phyloP scores from a whole-genome alignment of 2,888 invertebrate genomes.

The Invenusta paracnida region DNA sequence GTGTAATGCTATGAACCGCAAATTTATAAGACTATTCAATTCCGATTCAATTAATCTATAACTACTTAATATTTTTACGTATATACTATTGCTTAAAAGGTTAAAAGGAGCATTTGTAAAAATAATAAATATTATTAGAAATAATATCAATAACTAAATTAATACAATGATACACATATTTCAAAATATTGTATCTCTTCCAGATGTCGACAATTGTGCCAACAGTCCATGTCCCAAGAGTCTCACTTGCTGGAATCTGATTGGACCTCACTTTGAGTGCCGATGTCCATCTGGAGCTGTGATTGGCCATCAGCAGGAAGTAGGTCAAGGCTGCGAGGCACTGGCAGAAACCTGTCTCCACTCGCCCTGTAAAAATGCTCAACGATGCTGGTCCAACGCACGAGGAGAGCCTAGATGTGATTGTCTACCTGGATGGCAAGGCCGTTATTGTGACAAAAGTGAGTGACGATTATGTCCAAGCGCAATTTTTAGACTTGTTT shows the following conservation, averaged over 20 bases:
- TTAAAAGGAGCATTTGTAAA: too few species aligned
- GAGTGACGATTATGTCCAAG: too few species aligned
- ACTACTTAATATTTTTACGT: too few species aligned
- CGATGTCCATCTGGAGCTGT: background rate
- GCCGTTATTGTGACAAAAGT: constrained; percentile 78
- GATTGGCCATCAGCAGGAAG: background rate
- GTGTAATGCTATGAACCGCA: too few species aligned
- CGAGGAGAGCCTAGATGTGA: constrained; percentile 66
- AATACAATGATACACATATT: too few species aligned
- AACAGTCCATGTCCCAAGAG: constrained; percentile 89
- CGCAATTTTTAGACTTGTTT: too few species aligned
- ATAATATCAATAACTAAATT: too few species aligned
- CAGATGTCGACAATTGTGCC: constrained; percentile 86
- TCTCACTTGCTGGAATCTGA: background rate
- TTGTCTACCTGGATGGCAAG: constrained; percentile 69
- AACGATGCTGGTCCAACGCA: background rate
- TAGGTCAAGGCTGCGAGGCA: constrained; percentile 71
- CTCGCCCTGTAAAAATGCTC: constrained; percentile 11
- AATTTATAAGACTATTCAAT: too few species aligned
- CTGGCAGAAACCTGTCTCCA: background rate
- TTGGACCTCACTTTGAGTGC: background rate
- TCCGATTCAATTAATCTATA: too few species aligned
- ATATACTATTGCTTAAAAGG: too few species aligned
- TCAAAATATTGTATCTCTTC: constrained; percentile 38
- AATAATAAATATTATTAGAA: too few species aligned